Base-by-base conservation (phyloP, 2,113 vertebrate genomes). In the Entomyzon cyanotis region DNA sequence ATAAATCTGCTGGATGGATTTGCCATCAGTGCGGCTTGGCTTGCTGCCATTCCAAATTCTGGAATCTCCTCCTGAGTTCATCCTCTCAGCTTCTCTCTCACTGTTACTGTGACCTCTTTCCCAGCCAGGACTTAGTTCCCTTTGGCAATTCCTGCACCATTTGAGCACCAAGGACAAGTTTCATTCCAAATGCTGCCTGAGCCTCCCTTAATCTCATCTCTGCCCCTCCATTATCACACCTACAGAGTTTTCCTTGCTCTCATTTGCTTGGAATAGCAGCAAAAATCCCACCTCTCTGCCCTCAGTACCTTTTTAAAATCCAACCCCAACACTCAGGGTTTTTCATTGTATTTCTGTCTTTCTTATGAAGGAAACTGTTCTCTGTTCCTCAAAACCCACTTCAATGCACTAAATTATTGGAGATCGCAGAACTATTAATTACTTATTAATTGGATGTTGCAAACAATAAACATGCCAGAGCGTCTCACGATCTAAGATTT, bases 381-480 rank as follows among this genome's bases (percentile, higher is more conserved):
- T 39, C 21, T 16, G 6, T 47, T 86, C 60, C 69, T 90, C 68
- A 81, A 74, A 52, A 37, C 35, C 64, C 64, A 47, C 23, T 89
- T 52, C 24, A 59, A 50, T 27, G 49, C 19, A 59, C 35, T 67
- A n/a, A 93, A 92, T 52, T 39, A 39, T 11, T 39, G 39, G 39
- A 39, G 39, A 81, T 69, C 44, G 39, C 39, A 25, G 44, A 87
- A 71, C 80, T 74, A 90, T 93, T 96, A 96, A 95, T 93, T 94
- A 90, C 89, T 71, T 87, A 94, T 92, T 95, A 96, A 96, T 94
- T 96, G 81, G 53, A 50, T 65, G 41, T 49, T 93, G 64, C 74
- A 69, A 83, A 77, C 89, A 90, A 90, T 95, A 95, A 96, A 95
- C 50, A 95, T 85, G 94, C 63, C 90, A 88, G 23, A 55, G 50